A percentile compares a stretch with the other conserved stretches of the same genome.
phyloP scores from a whole-genome alignment of 2,888 invertebrate genomes.

The Nomada lathburiana region DNA sequence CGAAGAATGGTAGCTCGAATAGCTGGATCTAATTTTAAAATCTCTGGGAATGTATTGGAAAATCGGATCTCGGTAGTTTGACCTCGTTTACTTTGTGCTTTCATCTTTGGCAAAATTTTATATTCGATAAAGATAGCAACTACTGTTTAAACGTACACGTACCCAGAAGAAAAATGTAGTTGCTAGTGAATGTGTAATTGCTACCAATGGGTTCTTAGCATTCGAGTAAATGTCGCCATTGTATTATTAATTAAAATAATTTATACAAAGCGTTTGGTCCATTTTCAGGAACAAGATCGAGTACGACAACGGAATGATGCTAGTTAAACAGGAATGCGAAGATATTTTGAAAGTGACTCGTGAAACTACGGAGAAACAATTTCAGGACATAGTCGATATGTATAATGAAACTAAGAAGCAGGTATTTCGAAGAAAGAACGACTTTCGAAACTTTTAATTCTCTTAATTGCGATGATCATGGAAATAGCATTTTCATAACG shows the following conservation, averaged over 20 bases:
- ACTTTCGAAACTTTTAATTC: conserved; percentile 5
- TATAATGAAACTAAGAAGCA: conserved; percentile 50
- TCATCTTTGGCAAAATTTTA: not conserved
- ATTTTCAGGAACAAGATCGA: conserved; percentile 45
- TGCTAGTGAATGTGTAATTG: not conserved
- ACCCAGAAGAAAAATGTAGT: too few relatives aligned
- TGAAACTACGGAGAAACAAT: conserved; percentile 57
- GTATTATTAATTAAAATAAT: not conserved
- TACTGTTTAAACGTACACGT: too few relatives aligned
- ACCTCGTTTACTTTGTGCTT: not conserved
- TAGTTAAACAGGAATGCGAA: conserved; percentile 56
- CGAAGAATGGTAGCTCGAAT: not conserved
- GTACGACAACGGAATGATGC: conserved; percentile 17
- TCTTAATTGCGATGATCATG: not conserved
- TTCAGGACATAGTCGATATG: conserved; percentile 58
- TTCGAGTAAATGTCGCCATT: not conserved
- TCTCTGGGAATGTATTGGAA: not conserved
- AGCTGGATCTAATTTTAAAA: not conserved
- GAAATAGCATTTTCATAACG: not conserved
- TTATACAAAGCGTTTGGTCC: not conserved
- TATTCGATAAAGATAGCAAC: not conserved
- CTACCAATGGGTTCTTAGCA: too few relatives aligned
- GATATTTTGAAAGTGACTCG: conserved; percentile 53
- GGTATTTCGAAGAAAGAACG: conserved; percentile 38
- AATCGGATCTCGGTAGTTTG: not conserved